Base-by-base conservation (phyloP, 2,113 vertebrate species). In the Caloenas nicobarica region DNA sequence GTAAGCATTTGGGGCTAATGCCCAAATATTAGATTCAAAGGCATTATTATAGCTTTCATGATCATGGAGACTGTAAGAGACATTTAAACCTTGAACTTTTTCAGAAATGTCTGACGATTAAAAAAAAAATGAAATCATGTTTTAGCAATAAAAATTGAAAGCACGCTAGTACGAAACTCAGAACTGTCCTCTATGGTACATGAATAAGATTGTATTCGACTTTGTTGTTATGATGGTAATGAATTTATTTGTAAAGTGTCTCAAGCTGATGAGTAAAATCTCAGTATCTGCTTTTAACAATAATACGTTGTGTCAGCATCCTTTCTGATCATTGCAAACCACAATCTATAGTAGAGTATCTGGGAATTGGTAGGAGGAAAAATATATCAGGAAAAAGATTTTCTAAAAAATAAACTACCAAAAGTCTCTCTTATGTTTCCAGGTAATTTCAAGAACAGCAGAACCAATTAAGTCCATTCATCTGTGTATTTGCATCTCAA, bases 21-120 rank as follows among this genome's bases (percentile, higher is more conserved):
- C 26, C 80, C 50, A 91, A 88, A 78, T 85, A 77, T 80, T 95
- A 70, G 40, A 80, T 86, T 91, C 56, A 89, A 93, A 96, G 16
- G 29, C 61, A 77, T 84, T 26, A 88, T 94, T 95, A 77, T 62
- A 61, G 16, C 10, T 84, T 95, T 91, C 34, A 34, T 79, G 24
- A 56, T 71, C 51, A 40, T 26, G 34, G 87, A 93, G 48, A 74
- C 24, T 36, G 25, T 44, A 36, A 74, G 11, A 34, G 11, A 79
- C 33, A 53, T 70, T 81, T 33, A 68, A 76, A 34, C 66, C 38
- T 42, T 76, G 26, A 81, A 61, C 13, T 29, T 93, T 83, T 91
- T 34, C 46, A 79, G 23, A 77, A 71, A 84, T 42, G 9, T 19
- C 44, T 4, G 1, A 58, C 36, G 3, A 65, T 71, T 46, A 10